Evolutionary conservation across 2,113 vertebrate species (phyloP).

Genomic region (Dolichallabes microphthalmus): DNA sequence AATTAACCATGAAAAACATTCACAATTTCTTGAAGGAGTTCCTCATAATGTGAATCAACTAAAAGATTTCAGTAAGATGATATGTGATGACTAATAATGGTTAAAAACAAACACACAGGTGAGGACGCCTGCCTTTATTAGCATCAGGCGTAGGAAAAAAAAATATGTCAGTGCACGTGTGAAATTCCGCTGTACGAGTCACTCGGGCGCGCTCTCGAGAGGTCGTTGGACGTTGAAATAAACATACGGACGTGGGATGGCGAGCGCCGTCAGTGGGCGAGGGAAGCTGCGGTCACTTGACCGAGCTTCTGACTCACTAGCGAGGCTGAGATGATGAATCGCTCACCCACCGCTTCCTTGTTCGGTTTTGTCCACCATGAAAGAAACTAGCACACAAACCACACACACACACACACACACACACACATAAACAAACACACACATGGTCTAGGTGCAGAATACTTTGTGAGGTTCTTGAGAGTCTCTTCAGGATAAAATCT

Average conservation of each 20-base stretch:
- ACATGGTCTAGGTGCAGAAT: conserved; percentile 29
- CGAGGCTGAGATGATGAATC: conserved; percentile 29
- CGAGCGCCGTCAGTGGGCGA: neutral
- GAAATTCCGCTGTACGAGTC: conserved; percentile 45
- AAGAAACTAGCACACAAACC: conserved; percentile 32
- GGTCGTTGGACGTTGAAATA: neutral
- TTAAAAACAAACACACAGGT: conserved; percentile 43
- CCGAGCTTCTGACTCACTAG: conserved; percentile 7
- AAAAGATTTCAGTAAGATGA: conserved; percentile 59
- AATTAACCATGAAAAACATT: conserved; percentile 76
- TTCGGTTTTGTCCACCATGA: conserved; percentile 16
- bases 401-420: conserved; percentile 22
- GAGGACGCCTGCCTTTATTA: conserved; percentile 41
- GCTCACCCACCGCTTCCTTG: conserved; percentile 38
- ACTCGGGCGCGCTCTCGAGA: conserved; percentile 48
- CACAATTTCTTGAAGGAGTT: conserved; percentile 62
- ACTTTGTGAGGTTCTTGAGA: conserved; percentile 21
- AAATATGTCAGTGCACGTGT: conserved; percentile 64
- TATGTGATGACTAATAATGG: conserved; percentile 61
- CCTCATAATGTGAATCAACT: conserved; percentile 67
- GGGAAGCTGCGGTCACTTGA: conserved; percentile 2
- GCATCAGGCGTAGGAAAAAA: conserved; percentile 55
- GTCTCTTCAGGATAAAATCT: neutral
- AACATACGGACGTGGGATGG: neutral
- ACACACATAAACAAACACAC: neutral